A percentile compares a stretch with the other conserved stretches of the same genome.
Conservation (phyloP, 2,797 vertebrate genomes). For the Momotus momota region DNA sequence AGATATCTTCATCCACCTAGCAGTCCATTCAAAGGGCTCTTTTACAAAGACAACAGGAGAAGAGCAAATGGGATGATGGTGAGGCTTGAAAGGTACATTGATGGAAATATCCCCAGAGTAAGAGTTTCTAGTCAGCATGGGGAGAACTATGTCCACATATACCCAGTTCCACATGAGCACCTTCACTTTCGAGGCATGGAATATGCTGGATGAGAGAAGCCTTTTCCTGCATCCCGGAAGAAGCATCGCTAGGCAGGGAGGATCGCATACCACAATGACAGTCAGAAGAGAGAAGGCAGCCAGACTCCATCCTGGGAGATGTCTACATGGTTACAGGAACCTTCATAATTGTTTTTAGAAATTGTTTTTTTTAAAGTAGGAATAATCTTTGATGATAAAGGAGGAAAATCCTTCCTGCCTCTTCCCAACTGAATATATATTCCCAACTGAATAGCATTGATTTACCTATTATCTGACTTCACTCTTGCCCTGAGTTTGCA, state of each 20-base stretch:
- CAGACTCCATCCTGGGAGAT: neutral
- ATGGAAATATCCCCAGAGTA: neutral
- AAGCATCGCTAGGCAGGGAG: neutral
- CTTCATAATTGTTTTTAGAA: neutral
- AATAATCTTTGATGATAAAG: neutral
- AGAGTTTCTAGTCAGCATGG: neutral
- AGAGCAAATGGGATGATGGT: neutral
- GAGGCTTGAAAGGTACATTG: neutral
- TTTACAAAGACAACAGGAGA: neutral
- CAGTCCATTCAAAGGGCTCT: neutral
- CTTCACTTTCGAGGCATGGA: neutral
- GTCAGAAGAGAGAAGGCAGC: neutral
- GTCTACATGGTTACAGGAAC: neutral
- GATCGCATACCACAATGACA: neutral
- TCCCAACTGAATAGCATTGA: rapidly evolving
- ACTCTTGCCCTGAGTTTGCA: neutral
- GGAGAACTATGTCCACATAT: neutral
- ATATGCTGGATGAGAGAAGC: neutral
- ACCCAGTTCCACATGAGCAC: neutral
- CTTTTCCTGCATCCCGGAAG: neutral
- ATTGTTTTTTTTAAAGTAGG: neutral
- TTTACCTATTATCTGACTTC: neutral
- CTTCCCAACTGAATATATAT: neutral
- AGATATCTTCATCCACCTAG: neutral
- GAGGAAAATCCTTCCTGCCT: neutral